Base-by-base conservation (phyloP, 2,113 vertebrate genomes). In the Phalacrocorax pelagicus region DNA sequence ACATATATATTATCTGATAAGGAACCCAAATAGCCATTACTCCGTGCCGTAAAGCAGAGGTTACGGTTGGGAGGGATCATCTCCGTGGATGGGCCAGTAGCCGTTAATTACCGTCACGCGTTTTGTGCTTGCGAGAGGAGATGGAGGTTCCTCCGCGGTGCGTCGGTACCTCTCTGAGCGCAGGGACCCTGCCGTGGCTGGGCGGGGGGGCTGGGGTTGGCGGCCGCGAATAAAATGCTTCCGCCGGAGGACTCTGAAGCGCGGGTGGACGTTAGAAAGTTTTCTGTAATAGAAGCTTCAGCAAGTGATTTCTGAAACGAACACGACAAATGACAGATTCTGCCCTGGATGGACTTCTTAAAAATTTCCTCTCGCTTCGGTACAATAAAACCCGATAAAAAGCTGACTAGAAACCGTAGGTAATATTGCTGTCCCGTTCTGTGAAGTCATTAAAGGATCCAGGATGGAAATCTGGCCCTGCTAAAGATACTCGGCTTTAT, bases 361-460 rank as follows among this genome's bases (percentile, higher is more conserved):
- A 1, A n/a, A 6, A 61, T 52, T 46, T 58, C 40, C 17, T 61
- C 16, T 30, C 8, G 3, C 19, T 81, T 21, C 5, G n/a, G 7
- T 30, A 9, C 18, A 11, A 38, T n/a, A 40, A 72, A 79, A 26
- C 1, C 0, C 7, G 11, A 9, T 30, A 10, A 49, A 49, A 38
- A 9, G 12, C 3, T 8, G 44, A 7, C 14, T 46, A 7, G 46
- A 40, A 67, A 26, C 8, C 1, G 0, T 44, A 6, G 18, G 57
- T 38, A 15, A 13, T 7, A 2, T 4, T 2, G 22, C 61, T 34
- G 5, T 42, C 58, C 22, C 1, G 0, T 52, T 44, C 47, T 27
- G 16, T 14, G 19, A 26, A 34, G 32, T 34, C 26, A 72, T 30
- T 71, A 34, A 34, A 44, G 52, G 36, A 51, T 62, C 24, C 19